Evolutionary conservation across 2,113 vertebrate genomes (phyloP).

Genomic region (Tetrax tetrax): DNA sequence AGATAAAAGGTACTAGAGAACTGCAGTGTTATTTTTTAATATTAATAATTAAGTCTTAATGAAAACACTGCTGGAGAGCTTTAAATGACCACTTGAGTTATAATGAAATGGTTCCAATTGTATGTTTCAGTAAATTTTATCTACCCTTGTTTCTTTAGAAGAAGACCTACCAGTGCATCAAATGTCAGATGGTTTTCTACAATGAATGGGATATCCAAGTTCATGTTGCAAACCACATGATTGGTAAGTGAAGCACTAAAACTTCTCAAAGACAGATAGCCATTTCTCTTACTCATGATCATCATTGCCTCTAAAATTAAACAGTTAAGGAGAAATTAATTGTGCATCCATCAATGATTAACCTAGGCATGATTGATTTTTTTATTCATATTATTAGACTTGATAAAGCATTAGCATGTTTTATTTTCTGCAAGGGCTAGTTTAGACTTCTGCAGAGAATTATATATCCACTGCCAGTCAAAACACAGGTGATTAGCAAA

Average conservation of each 20-base stretch:
- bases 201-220: constrained; percentile 99
- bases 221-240: constrained; percentile 99
- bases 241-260: constrained; percentile 87
- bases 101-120: background rate
- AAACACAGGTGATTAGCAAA: constrained; percentile 85
- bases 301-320: constrained; percentile 77
- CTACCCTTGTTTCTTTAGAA: constrained; percentile 84
- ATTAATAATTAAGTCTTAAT: constrained; percentile 13
- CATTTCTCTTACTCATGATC: constrained; percentile 65
- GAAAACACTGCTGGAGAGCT: constrained; percentile 16
- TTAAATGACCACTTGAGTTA: constrained; percentile 2
- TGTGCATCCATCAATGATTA: constrained; percentile 76
- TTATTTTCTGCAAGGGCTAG: constrained; percentile 84
- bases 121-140: constrained; percentile 70
- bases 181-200: constrained; percentile 99
- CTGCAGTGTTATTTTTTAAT: background rate
- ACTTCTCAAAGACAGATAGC: constrained; percentile 60
- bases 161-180: constrained; percentile 99
- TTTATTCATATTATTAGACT: constrained; percentile 76
- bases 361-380: constrained; percentile 75
- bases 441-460: constrained; percentile 83
- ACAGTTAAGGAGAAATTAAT: constrained; percentile 80
- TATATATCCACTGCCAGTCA: constrained; percentile 79
- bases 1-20: background rate
- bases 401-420: constrained; percentile 75